Conservation (phyloP, 2,113 vertebrate genomes). For the Gopherus flavomarginatus region DNA sequence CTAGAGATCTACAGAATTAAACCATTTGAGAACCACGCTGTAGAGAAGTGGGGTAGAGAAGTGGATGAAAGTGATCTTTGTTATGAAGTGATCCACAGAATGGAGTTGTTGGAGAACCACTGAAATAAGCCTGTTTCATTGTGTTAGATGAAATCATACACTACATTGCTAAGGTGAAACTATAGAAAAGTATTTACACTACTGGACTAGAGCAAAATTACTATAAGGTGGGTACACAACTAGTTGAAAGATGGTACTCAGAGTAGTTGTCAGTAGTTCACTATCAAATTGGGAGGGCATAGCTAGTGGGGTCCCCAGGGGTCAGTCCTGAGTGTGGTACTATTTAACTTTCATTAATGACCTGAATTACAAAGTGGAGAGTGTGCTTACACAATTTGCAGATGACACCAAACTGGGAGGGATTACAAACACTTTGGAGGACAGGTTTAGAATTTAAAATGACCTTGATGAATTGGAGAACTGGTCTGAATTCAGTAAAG, state of each 20-base stretch:
- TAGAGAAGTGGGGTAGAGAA: neutral
- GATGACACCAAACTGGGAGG: neutral
- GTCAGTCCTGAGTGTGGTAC: neutral
- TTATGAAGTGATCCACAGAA: neutral
- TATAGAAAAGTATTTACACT: neutral
- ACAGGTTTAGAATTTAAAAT: neutral
- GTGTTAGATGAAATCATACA: neutral
- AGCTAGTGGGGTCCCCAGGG: neutral
- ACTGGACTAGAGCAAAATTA: neutral
- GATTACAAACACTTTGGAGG: neutral
- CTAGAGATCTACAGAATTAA: neutral
- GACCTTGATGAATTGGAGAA: neutral
- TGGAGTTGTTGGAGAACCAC: neutral
- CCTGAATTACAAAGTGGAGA: neutral
- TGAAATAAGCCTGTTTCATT: neutral
- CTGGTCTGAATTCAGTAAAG: neutral
- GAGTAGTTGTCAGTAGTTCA: neutral
- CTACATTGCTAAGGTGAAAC: neutral
- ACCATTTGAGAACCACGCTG: neutral
- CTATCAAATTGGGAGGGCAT: neutral
- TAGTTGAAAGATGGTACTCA: neutral
- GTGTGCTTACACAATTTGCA: neutral
- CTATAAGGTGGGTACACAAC: neutral
- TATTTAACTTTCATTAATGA: neutral
- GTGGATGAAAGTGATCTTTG: neutral